A percentile compares a stretch with the other conserved stretches of the same genome.
Conservation (phyloP, 2,797 vertebrate species). For the Pristis pectinata region DNA sequence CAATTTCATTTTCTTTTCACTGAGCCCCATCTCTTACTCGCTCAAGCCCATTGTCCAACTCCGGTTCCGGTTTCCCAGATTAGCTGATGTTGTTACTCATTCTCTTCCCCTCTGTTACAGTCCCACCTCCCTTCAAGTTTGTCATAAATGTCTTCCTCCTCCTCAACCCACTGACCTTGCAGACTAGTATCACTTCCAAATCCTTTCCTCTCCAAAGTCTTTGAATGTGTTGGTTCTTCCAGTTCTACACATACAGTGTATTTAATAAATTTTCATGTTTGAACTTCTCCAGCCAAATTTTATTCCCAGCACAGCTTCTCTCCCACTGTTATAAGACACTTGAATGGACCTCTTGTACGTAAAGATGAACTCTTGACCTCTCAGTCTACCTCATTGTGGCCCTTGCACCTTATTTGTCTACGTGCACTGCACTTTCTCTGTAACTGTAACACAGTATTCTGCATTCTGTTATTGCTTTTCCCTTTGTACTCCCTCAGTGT, state of each 20-base stretch:
- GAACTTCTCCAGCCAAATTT: not conserved
- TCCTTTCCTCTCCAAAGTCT: not conserved
- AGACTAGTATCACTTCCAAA: not conserved
- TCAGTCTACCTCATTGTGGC: too few relatives aligned
- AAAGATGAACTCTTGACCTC: too few relatives aligned
- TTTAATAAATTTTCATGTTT: not conserved
- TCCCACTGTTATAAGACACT: too few relatives aligned
- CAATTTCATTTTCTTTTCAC: not conserved
- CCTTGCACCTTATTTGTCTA: too few relatives aligned
- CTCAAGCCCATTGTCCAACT: not conserved
- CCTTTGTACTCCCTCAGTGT: too few relatives aligned
- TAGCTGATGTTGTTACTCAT: not conserved
- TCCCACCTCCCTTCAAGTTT: not conserved
- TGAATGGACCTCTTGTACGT: too few relatives aligned
- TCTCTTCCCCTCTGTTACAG: not conserved
- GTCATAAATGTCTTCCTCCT: too few relatives aligned
- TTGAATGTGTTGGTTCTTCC: not conserved
- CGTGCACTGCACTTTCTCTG: too few relatives aligned
- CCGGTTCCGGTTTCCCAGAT: not conserved
- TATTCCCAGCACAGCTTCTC: not conserved
- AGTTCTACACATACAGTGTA: not conserved
- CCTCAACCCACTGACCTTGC: not conserved
- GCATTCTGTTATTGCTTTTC: too few relatives aligned
- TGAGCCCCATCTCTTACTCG: not conserved
- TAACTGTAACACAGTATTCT: too few relatives aligned